Conservation (phyloP, 2,888 invertebrate genomes). For the Drosophila aldrichi region DNA sequence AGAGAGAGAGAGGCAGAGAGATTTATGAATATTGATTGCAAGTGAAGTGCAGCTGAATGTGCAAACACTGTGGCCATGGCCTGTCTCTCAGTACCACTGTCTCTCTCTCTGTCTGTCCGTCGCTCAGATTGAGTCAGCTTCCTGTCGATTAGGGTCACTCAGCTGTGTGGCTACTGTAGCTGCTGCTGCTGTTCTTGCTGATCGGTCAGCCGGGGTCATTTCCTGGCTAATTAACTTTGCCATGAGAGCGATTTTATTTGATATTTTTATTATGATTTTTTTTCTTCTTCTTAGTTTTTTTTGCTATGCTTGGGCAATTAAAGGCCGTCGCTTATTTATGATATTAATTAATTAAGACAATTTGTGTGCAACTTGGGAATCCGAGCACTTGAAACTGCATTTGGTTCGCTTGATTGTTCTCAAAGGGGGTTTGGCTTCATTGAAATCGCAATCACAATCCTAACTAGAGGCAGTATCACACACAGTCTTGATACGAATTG, state of each 20-base stretch:
- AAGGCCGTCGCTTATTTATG: slow-evolving; percentile 79
- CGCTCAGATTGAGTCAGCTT: slow-evolving; percentile 78
- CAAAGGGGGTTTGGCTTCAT: slow-evolving; percentile 8
- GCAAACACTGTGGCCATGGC: slow-evolving; percentile 47
- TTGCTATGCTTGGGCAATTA: slow-evolving; percentile 62
- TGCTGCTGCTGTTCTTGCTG: slow-evolving; percentile 23
- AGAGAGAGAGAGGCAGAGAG: slow-evolving; percentile 32
- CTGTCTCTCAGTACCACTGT: slow-evolving; percentile 12
- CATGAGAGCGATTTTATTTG: slow-evolving; percentile 50
- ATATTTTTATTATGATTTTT: slow-evolving; percentile 3
- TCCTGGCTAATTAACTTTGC: slow-evolving; percentile 83
- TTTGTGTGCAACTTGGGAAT: slow-evolving; percentile 67
- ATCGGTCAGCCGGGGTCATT: slow-evolving; percentile 83
- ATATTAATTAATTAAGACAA: slow-evolving; percentile 81
- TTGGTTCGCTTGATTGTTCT: slow-evolving; percentile 6
- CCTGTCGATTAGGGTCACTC: slow-evolving; percentile 80
- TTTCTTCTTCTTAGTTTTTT: neutral
- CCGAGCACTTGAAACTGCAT: slow-evolving; percentile 34
- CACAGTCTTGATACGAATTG: neutral
- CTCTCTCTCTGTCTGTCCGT: neutral
- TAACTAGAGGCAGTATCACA: neutral
- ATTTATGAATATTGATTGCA: slow-evolving; percentile 81
- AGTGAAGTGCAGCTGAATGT: slow-evolving; percentile 65
- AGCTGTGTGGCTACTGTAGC: slow-evolving; percentile 54
- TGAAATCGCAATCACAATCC: slow-evolving; percentile 14